Evolutionary conservation across 2,113 vertebrate genomes (phyloP), one percentile per base, ranked within the genome.

Genomic region (Notarius quadriscutis): DNA sequence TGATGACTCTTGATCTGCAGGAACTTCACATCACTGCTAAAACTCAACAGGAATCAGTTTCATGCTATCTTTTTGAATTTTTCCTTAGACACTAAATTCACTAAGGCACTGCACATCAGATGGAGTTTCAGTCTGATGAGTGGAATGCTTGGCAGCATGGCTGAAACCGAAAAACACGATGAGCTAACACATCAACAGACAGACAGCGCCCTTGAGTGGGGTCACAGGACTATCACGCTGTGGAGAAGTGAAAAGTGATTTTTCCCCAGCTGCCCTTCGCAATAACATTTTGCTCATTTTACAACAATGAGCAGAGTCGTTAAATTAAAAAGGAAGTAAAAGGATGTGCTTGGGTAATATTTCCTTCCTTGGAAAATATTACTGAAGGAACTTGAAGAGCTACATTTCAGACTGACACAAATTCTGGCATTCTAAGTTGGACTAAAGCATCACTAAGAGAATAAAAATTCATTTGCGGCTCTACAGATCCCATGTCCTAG

Each of bases 191-290:
- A 25, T 55, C 63, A 83, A 51, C 71, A 72, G 34, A 78, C 57
- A 58, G 53, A 75, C 14, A 82, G 17, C 82, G 60, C 87, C 79
- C 89, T 17, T 88, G 85, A 89, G 74, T 75, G 25, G 25, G 86
- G 71, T 89, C 81, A 58, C 72, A 89, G 57, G 88, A 86, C 77
- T 89, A 27, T 80, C 88, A 84, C 77, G 84, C 84, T 57, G 82
- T 88, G 89, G 88, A 91, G 86, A 88, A 86, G 84, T 91, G 90
- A 87, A 25, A 85, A 89, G 87, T 90, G 53, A 87, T 92, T 84
- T 63, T 81, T 87, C 48, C 25, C 65, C 7, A 41, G 10, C 15
- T 86, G 50, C 34, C 27, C 27, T 25, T 86, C 27, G 41, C 34
- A 55, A 80, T 50, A 60, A 1, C 17, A 53, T 69, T 27, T 20